These are phyloP conservation scores for Geococcyx californianus DNA, from an alignment of 2,113 vertebrate genomes.

Conservation along the genomic window DNA sequence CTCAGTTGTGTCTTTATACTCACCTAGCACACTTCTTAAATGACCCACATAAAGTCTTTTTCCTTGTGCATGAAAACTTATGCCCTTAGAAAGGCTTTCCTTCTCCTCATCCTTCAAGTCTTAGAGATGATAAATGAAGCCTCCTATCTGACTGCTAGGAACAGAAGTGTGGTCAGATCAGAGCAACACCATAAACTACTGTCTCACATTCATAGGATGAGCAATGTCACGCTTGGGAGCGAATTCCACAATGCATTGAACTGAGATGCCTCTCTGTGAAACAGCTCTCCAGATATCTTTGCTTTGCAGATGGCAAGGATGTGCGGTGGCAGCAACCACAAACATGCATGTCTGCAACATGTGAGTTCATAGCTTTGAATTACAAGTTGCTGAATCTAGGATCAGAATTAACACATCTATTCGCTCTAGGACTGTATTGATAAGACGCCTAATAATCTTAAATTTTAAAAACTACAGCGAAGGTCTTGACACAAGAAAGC, in stretches of 20 bases:
- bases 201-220: not conserved
- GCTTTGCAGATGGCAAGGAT: not conserved
- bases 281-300: not conserved
- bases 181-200: not conserved
- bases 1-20: not conserved
- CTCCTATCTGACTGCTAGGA: not conserved
- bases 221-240: not conserved
- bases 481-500: not conserved
- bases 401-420: not conserved
- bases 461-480: not conserved
- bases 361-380: not conserved
- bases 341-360: rapidly evolving
- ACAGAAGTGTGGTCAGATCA: not conserved
- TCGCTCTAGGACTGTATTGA: not conserved
- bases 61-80: rapidly evolving
- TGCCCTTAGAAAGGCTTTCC: not conserved
- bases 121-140: not conserved
- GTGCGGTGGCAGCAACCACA: not conserved
- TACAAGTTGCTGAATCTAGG: not conserved
- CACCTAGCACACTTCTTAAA: not conserved
- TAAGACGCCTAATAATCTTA: not conserved
- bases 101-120: not conserved
- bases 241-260: not conserved
- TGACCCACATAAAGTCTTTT: not conserved
- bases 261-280: not conserved